Conservation (phyloP, 2,888 invertebrate genomes). For the Hoplodrina ambigua region DNA sequence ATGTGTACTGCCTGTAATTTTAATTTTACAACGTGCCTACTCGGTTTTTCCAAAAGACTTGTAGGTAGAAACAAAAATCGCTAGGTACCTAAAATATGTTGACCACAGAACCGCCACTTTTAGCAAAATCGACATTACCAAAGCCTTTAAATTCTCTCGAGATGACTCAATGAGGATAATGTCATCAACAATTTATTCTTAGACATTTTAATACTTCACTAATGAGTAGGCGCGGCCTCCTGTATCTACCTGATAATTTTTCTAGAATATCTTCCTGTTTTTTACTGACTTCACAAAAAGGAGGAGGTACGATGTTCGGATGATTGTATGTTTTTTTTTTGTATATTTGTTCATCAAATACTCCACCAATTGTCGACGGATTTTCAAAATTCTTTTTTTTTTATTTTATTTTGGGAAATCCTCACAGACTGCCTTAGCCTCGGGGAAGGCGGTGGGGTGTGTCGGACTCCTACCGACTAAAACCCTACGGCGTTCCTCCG, state of each 20-base stretch:
- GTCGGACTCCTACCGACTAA: too few species aligned
- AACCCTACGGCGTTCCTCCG: too few species aligned
- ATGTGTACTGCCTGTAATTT: too few species aligned
- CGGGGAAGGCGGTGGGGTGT: too few species aligned
- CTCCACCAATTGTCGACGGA: too few species aligned
- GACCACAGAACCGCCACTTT: conserved; percentile 9
- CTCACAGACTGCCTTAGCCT: too few species aligned
- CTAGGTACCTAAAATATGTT: not conserved
- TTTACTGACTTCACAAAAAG: too few species aligned
- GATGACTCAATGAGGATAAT: conserved; percentile 49
- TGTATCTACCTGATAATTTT: not conserved
- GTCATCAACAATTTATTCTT: conserved; percentile 16
- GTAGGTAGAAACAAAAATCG: not conserved
- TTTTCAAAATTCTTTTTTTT: too few species aligned
- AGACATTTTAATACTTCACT: conserved; percentile 6
- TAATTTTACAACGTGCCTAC: not conserved
- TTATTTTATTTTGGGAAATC: too few species aligned
- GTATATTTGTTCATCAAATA: too few species aligned
- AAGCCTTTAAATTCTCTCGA: conserved; percentile 15
- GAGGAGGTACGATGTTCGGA: too few species aligned
- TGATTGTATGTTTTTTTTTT: too few species aligned
- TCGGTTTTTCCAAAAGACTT: conserved; percentile 4
- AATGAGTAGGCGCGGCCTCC: conserved; percentile 8
- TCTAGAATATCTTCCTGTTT: not conserved
- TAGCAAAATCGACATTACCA: conserved; percentile 1